Conservation (phyloP, 2,797 vertebrate genomes). For the Clarias fuscus region DNA sequence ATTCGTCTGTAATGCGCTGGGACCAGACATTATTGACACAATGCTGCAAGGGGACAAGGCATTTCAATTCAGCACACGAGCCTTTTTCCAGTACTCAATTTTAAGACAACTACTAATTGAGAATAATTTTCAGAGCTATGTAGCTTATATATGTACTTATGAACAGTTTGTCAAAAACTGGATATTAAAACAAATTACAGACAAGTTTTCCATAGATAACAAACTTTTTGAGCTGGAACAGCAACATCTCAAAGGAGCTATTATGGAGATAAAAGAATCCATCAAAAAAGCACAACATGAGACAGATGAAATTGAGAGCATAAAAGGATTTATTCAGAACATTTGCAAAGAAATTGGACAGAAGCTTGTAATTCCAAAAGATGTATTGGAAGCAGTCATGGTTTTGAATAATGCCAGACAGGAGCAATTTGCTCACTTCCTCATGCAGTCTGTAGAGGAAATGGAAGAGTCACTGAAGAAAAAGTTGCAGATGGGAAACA, state of each 20-base stretch:
- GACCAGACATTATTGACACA: constrained; percentile 20
- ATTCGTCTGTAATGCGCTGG: constrained; percentile 21
- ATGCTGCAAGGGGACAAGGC: constrained; percentile 21
- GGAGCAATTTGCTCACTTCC: constrained; percentile 18
- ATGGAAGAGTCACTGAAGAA: neutral
- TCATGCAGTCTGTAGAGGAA: constrained; percentile 29
- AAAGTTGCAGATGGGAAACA: neutral
- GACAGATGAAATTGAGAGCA: neutral
- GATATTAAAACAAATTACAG: constrained; percentile 33
- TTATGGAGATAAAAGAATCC: constrained; percentile 53
- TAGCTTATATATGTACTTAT: neutral
- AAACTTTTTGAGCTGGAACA: constrained; percentile 42
- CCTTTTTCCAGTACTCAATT: constrained; percentile 33
- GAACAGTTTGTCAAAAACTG: constrained; percentile 51
- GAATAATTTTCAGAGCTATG: neutral
- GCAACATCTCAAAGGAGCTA: constrained; percentile 28
- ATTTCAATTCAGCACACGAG: constrained; percentile 1
- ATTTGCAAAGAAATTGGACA: constrained; percentile 42
- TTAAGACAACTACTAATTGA: constrained; percentile 40
- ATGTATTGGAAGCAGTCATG: constrained; percentile 10
- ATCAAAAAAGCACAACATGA: constrained; percentile 49
- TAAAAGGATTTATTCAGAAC: constrained; percentile 57
- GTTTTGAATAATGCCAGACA: constrained; percentile 36
- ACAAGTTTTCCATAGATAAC: constrained; percentile 28
- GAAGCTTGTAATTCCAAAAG: constrained; percentile 30